A percentile compares a stretch with the other conserved stretches of the same genome.
Conservation (phyloP, 2,113 vertebrate species). For the Indri indri region DNA sequence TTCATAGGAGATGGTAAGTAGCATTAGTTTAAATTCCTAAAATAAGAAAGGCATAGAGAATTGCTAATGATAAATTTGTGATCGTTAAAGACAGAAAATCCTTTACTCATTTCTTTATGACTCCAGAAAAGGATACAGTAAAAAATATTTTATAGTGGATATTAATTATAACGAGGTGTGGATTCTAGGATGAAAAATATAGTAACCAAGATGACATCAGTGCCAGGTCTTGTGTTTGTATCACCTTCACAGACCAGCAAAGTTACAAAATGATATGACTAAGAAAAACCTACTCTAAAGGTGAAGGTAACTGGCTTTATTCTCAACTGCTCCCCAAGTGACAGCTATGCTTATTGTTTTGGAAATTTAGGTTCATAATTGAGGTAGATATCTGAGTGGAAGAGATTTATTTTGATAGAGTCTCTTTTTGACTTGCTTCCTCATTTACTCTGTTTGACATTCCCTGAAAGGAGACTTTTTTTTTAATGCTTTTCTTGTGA, state of each 20-base stretch:
- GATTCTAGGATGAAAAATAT: background rate
- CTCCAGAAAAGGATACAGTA: background rate
- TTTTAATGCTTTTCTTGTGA: background rate
- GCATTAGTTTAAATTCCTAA: background rate
- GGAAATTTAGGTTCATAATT: constrained; percentile 45
- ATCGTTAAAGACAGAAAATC: background rate
- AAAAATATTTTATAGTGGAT: background rate
- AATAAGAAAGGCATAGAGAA: constrained; percentile 19
- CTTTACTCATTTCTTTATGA: background rate
- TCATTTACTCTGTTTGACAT: constrained; percentile 27
- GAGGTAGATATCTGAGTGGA: constrained; percentile 16
- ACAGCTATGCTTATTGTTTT: constrained; percentile 16
- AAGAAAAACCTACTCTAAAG: background rate
- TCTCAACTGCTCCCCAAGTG: background rate
- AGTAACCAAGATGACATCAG: background rate
- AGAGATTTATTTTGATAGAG: constrained; percentile 23
- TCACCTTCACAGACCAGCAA: background rate
- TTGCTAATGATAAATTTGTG: constrained; percentile 33
- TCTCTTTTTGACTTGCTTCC: constrained; percentile 45
- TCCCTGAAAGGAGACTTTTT: constrained; percentile 1
- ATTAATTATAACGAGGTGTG: background rate
- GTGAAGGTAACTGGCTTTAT: background rate
- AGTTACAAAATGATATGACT: background rate
- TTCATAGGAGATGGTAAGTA: constrained; percentile 12
- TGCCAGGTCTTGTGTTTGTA: background rate